Conservation (phyloP, 2,888 invertebrate species). For the Tipula unca region DNA sequence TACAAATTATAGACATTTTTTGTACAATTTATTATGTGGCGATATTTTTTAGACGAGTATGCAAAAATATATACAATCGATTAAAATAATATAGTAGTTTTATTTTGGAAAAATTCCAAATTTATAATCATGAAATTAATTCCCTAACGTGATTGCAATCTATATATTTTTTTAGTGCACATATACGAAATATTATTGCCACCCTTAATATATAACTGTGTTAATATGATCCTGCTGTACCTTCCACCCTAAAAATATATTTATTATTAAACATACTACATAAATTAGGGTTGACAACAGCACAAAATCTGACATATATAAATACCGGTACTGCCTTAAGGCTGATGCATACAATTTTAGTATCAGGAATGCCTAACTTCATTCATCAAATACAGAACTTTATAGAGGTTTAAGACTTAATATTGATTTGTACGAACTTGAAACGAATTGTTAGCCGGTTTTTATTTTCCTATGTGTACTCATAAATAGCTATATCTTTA, state of each 20-base stretch:
- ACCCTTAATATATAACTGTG: background rate
- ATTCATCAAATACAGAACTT: background rate
- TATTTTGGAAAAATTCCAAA: background rate
- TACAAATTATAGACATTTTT: background rate
- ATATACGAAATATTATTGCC: background rate
- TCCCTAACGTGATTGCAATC: background rate
- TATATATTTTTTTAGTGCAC: background rate
- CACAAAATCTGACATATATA: background rate
- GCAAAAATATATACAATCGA: background rate
- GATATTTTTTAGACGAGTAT: background rate
- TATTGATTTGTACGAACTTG: too few species aligned
- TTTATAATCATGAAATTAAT: background rate
- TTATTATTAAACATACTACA: background rate
- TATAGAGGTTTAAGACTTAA: too few species aligned
- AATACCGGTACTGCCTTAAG: background rate
- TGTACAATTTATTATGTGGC: background rate
- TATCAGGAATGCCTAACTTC: background rate
- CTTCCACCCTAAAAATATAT: background rate
- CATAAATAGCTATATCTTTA: too few species aligned
- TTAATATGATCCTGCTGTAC: background rate
- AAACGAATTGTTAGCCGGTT: too few species aligned
- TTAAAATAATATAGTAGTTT: background rate
- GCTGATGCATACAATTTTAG: background rate
- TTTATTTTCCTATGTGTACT: too few species aligned
- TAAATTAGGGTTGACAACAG: background rate